Conservation (phyloP, 2,113 vertebrate species). For the Trogon melanurus region DNA sequence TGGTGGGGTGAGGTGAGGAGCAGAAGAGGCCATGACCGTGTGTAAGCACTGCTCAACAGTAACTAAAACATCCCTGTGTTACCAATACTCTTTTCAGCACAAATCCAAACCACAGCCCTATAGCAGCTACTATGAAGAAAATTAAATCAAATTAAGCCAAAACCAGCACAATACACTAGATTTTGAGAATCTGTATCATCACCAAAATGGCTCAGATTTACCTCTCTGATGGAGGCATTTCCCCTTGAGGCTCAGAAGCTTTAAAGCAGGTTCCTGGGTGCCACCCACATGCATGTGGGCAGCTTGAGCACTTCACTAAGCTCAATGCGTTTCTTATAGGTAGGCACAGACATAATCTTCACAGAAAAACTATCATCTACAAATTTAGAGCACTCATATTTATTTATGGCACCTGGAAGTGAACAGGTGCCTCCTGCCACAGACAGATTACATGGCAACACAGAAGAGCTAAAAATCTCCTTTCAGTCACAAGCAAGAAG, state of each 20-base stretch:
- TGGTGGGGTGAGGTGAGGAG: no score
- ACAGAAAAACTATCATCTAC: background rate
- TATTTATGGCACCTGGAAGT: background rate
- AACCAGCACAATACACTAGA: background rate
- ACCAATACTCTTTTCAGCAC: no score
- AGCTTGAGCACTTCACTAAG: background rate
- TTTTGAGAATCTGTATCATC: fast-evolving
- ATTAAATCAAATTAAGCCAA: background rate
- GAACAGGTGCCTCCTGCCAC: background rate
- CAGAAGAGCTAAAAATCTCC: background rate
- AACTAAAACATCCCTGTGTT: no score
- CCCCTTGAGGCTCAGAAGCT: background rate
- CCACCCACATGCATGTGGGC: no score
- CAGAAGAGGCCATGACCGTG: no score
- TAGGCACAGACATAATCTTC: background rate
- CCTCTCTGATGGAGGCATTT: background rate
- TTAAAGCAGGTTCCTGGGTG: background rate
- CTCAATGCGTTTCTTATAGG: background rate
- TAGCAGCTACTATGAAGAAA: background rate
- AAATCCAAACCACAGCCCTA: no score
- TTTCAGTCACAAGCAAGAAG: background rate
- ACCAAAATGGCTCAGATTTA: background rate
- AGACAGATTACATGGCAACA: background rate
- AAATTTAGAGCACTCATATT: background rate
- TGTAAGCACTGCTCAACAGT: no score